phyloP scores from a whole-genome alignment of 2,888 invertebrate species.

The Drosophila anomelani region DNA sequence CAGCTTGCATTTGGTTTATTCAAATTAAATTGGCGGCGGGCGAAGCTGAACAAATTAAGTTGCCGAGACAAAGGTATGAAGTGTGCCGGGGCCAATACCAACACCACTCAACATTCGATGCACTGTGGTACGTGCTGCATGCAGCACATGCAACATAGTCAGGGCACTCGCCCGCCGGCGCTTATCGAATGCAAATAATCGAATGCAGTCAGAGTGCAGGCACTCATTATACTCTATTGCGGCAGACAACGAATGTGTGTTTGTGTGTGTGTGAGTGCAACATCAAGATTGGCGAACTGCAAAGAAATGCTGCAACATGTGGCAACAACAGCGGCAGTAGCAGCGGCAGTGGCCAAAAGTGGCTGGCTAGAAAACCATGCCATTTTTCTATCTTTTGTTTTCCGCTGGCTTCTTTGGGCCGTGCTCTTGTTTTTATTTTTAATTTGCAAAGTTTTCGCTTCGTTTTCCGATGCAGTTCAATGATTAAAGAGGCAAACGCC shows the following conservation, averaged over 20 bases:
- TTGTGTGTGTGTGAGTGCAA: conserved; percentile 37
- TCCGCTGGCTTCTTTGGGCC: conserved; percentile 41
- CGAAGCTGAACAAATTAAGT: conserved; percentile 71
- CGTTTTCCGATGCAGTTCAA: conserved; percentile 76
- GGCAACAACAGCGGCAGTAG: conserved; percentile 60
- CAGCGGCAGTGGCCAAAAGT: conserved; percentile 25
- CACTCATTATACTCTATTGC: conserved; percentile 57
- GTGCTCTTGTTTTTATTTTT: conserved; percentile 65
- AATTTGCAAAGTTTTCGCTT: conserved; percentile 72
- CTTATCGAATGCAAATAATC: conserved; percentile 79
- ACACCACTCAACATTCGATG: conserved; percentile 5
- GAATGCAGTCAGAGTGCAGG: conserved; percentile 41
- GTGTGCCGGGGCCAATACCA: conserved; percentile 34
- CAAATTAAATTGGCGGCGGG: conserved; percentile 66
- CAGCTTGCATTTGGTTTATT: conserved; percentile 63
- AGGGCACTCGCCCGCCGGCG: conserved; percentile 44
- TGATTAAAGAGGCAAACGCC: conserved; percentile 79
- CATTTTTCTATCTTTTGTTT: conserved; percentile 74
- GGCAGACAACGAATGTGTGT: conserved; percentile 2
- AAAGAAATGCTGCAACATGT: conserved; percentile 81
- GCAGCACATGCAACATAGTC: conserved; percentile 52
- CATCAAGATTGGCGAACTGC: conserved; percentile 69
- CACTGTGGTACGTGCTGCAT: conserved; percentile 24
- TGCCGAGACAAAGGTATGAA: conserved; percentile 56
- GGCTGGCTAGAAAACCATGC: conserved; percentile 21